Conservation (phyloP, 2,888 invertebrate genomes). For the Tachina lurida region DNA sequence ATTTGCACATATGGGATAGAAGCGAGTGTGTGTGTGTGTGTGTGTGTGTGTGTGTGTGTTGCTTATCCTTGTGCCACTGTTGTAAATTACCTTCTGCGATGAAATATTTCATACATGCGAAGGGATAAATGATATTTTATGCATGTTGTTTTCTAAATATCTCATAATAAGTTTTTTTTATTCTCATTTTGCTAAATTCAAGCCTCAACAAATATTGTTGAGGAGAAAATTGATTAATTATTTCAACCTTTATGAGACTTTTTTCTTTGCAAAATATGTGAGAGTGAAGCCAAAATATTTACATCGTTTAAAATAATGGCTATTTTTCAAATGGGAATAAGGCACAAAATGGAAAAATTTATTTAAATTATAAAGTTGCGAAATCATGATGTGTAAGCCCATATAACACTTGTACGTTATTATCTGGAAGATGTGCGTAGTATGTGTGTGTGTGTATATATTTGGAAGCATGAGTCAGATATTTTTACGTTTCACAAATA, state of each 20-base stretch:
- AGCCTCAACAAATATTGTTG: neutral
- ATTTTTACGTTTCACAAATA: no score
- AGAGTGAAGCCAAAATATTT: conserved; percentile 47
- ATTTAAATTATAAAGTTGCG: conserved; percentile 34
- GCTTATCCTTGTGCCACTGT: conserved; percentile 8
- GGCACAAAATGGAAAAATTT: neutral
- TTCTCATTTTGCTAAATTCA: no score
- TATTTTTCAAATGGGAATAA: conserved; percentile 16
- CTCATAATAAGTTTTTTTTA: conserved; percentile 1
- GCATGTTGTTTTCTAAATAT: conserved; percentile 47
- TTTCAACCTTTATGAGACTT: conserved; percentile 57
- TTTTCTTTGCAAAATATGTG: conserved; percentile 49
- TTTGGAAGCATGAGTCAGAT: no score
- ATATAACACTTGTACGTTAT: no score
- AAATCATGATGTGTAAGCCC: neutral
- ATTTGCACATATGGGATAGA: neutral
- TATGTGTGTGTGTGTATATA: no score
- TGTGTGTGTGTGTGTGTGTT: neutral
- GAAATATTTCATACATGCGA: conserved; percentile 49
- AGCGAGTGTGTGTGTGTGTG: neutral
- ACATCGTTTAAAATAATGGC: conserved; percentile 39
- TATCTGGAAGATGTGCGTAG: no score
- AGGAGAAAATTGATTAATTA: conserved; percentile 58
- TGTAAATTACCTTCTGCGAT: conserved; percentile 57
- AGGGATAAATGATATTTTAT: conserved; percentile 38